Conservation (phyloP, 2,888 invertebrate genomes). For the Pseudoips prasinana region DNA sequence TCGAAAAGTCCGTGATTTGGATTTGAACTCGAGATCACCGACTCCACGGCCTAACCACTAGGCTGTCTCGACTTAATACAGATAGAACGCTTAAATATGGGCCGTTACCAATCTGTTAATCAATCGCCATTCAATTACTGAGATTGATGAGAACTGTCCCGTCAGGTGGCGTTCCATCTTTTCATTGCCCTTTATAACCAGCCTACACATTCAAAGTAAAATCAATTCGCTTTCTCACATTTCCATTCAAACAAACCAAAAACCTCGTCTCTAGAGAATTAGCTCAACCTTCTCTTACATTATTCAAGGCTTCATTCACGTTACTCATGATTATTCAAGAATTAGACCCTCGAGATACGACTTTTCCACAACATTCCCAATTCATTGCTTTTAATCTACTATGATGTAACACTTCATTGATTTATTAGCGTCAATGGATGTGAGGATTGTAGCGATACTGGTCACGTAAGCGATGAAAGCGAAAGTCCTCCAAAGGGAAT, state of each 20-base stretch:
- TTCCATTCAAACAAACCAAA: neutral
- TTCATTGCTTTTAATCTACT: constrained; percentile 31
- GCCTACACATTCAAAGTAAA: constrained; percentile 17
- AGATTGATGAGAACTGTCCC: too few species aligned
- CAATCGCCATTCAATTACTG: too few species aligned
- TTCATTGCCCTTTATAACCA: constrained; percentile 5
- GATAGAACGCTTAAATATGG: too few species aligned
- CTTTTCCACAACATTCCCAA: constrained; percentile 29
- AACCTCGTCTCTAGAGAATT: too few species aligned
- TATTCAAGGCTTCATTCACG: constrained; percentile 38
- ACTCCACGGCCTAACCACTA: too few species aligned
- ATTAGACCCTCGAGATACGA: constrained; percentile 31
- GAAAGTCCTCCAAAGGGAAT: constrained; percentile 50
- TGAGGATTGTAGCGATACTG: constrained; percentile 29
- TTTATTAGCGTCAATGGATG: constrained; percentile 34
- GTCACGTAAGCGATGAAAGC: constrained; percentile 45
- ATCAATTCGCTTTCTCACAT: constrained; percentile 15
- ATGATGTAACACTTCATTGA: constrained; percentile 30
- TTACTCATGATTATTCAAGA: constrained; percentile 45
- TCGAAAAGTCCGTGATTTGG: too few species aligned
- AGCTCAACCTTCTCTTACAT: constrained; percentile 30
- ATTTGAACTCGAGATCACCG: too few species aligned
- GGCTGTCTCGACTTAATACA: too few species aligned
- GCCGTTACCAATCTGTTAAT: too few species aligned
- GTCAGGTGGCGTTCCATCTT: too few species aligned